Evolutionary conservation across 2,888 invertebrate species (phyloP), one percentile per base, ranked within the genome.

Genomic region (Petrophora chlorosata): DNA sequence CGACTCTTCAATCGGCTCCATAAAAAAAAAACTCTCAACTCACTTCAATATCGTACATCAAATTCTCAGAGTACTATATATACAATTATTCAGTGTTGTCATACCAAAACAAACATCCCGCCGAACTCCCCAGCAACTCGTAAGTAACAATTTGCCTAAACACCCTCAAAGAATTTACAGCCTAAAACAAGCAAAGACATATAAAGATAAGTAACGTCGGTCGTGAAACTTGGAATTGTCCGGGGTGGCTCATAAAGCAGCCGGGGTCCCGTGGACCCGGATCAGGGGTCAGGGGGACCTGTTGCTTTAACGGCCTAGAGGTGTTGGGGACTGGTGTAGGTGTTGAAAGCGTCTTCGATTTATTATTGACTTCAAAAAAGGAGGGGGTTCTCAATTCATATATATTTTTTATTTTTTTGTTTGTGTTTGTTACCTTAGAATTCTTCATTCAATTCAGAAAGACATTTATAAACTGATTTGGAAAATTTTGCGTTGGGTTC

Each of bases 171-270:
- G 33, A 32, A 41, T 47, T 38, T 44, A 38, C 46, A 28, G 33
- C 28, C 47, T 34, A 13, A 35, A 42, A 47, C 47, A 35, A 42
- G n/a, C 34, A 19, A 35, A 43, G 38, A 50, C 45, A 35, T 49
- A 46, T 56, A 59, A 59, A 59, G 55, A 56, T 59, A 59, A 59
- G 58, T 59, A 53, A 56, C 40, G 58, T 14, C 28, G 39, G 28
- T 38, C 26, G 26, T 45, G 43, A 50, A 39, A 29, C 39, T 39
- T 43, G 42, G 26, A 48, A 48, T 42, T 36, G 47, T 50, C 41
- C 32, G 40, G 16, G 47, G 36, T 5, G 42, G 28, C 13, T 32
- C 44, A 40, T 52, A 43, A 46, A 56, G 29, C 41, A 16, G 25
- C 14, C 22, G 12, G 14, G 26, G 25, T 9, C 19, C 23, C 9